phyloP scores from a whole-genome alignment of 2,113 vertebrate genomes.

The Cololabis saira region DNA sequence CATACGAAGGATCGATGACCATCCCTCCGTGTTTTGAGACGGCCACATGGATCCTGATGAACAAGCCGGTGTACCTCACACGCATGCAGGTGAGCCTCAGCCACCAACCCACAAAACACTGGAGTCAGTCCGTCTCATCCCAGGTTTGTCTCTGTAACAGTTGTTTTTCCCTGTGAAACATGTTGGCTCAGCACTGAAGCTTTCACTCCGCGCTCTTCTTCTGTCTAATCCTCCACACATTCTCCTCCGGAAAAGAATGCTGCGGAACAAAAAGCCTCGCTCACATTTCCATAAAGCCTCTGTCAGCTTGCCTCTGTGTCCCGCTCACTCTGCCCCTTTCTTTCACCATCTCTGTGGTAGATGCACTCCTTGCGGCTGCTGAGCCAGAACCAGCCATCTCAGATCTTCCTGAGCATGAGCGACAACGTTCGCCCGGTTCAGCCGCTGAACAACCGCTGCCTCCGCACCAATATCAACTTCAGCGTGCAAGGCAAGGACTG shows the following conservation, averaged over 20 bases:
- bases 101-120: background rate
- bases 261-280: slow-evolving; percentile 7
- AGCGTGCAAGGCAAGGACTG: slow-evolving; percentile 99
- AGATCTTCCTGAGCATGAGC: slow-evolving; percentile 99
- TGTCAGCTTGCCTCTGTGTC: background rate
- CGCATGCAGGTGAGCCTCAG: slow-evolving; percentile 93
- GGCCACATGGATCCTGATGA: slow-evolving; percentile 98
- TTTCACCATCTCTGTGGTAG: slow-evolving; percentile 65
- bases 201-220: slow-evolving; percentile 3
- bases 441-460: slow-evolving; percentile 97
- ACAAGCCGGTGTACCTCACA: slow-evolving; percentile 98
- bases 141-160: slow-evolving; percentile 1
- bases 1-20: slow-evolving; percentile 98
- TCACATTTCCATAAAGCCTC: slow-evolving; percentile 4
- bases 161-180: slow-evolving; percentile 12
- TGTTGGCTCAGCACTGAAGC: slow-evolving; percentile 1
- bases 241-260: slow-evolving; percentile 11
- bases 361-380: slow-evolving; percentile 98
- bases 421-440: slow-evolving; percentile 98
- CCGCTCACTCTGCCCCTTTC: background rate
- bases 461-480: slow-evolving; percentile 99
- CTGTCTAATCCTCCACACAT: background rate
- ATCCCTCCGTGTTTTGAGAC: slow-evolving; percentile 98
- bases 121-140: slow-evolving; percentile 5
- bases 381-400: slow-evolving; percentile 99